Evolutionary conservation across 2,797 vertebrate genomes (phyloP), one percentile per base, ranked within the genome.

Genomic region (Acanthurus leucopareius): DNA sequence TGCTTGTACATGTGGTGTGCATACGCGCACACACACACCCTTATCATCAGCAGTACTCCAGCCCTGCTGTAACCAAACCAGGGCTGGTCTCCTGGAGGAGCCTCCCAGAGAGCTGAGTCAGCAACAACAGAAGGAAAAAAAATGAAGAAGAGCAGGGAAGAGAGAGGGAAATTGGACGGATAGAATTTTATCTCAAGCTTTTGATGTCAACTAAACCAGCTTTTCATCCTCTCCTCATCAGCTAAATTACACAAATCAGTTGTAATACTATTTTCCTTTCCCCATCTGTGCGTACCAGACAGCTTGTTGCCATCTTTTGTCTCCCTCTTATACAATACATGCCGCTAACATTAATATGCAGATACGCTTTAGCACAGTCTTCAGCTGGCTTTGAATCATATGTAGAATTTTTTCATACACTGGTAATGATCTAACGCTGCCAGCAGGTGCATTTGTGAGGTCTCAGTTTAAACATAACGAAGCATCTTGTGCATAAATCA

Each of bases 71-170:
- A 69, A 75, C 52, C 69, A 59, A 68, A 49, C 65, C 53, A 44
- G 67, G 32, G 38, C 57, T 47, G 60, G 45, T 7, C 17, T 54
- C 48, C 40, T 70, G 49, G 67, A 74, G 49, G 67, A 74, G 59
- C 74, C 77, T 75, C 68, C 63, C 73, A 59, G 53, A 68, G 52
- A 63, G 54, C 71, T 80, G 73, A 87, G 61, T 82, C 79, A 82
- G 75, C 82, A 86, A 49, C 67, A 75, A 20, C 56, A 9, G 40
- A 20, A 84, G 7, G 28, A 45, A 32, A 45, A 45, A 14, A 25
- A 25, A 25, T 25, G 25, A 25, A 25, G 25, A 25, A 25, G 25
- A 25, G 25, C 25, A 25, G 25, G 57, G 51, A 28, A 73, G 32
- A 56, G 1, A 32, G 40, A 5, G 22, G 14, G 22, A 44, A 22